Evolutionary conservation across 2,888 invertebrate species (phyloP), one percentile per base, ranked within the genome.

Genomic region (Timema podura): DNA sequence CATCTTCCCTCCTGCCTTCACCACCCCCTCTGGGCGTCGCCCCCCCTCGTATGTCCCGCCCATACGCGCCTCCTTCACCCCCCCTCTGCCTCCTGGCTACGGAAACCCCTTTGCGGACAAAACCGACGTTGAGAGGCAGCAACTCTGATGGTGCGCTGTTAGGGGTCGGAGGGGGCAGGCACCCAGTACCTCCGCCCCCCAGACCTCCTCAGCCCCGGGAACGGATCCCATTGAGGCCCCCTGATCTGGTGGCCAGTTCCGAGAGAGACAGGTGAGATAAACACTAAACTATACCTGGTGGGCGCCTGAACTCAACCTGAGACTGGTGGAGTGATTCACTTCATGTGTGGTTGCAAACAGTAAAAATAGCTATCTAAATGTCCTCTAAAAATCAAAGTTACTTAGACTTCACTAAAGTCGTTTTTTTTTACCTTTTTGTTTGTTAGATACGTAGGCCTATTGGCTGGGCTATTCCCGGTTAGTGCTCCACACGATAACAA

Each of bases 31-130:
- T n/a, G 70, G 69, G 51, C 73, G 69, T 44, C 72, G 73, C 76
- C 86, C 91, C 75, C 92, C 92, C 54, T 91, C 91, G 51, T 93
- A 93, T 81, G 91, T 92, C 46, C 93, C 93, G 44, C 90, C 91
- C 48, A 83, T 92, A 71, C 86, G 89, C 13, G 83, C 85, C 44
- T 90, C 92, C 80, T 89, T 91, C 81, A 93, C 93, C 0, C 93
- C 93, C 1, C 93, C 93, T 0, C 80, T 93, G 74, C 93, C 93
- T 13, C 92, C 91, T 9, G 92, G 92, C 81, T 92, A 91, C 79
- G 86, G 89, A 73, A 92, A 92, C 82, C 93, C 93, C 0, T 93
- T 93, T 79, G 92, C 92, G n/a, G 92, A 93, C 79, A 93, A 93
- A 92, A 81, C 93, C 93, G 68, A 94, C 93, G 65, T 83, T 94